A percentile compares a stretch with the other conserved stretches of the same genome.
These are phyloP conservation scores for Drosophila baimaii DNA, from an alignment of 1,140 invertebrate genomes.

Conservation along the genomic window DNA sequence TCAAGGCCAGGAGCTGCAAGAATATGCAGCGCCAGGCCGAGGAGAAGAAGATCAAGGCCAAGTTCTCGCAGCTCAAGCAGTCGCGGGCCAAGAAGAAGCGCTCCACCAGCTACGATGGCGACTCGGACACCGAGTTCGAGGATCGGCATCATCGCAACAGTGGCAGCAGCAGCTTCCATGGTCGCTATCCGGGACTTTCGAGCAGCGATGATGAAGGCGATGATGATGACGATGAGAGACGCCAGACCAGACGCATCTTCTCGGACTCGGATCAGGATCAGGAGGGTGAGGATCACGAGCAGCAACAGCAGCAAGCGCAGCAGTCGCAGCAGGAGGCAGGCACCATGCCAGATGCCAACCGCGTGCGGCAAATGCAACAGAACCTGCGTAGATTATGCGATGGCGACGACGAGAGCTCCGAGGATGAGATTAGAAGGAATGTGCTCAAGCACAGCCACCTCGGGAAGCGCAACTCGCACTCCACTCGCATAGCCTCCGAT, in stretches of 20 bases:
- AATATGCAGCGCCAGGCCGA: slow-evolving; percentile 96
- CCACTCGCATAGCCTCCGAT: slow-evolving; percentile 86
- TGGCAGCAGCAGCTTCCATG: slow-evolving; percentile 72
- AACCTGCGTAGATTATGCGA: slow-evolving; percentile 76
- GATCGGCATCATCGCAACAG: slow-evolving; percentile 73
- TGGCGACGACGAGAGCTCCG: slow-evolving; percentile 81
- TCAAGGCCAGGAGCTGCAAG: slow-evolving; percentile 96
- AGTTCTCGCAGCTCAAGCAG: slow-evolving; percentile 94
- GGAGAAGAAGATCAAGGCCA: slow-evolving; percentile 94
- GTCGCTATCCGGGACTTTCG: slow-evolving; percentile 60
- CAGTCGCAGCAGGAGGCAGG: slow-evolving; percentile 28
- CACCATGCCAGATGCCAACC: slow-evolving; percentile 35
- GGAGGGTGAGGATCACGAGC: slow-evolving; percentile 11
- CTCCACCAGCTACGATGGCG: slow-evolving; percentile 93
- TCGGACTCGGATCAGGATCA: slow-evolving; percentile 68
- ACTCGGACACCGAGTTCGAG: slow-evolving; percentile 89
- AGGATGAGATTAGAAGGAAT: slow-evolving; percentile 76
- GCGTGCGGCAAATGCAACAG: slow-evolving; percentile 67
- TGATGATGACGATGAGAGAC: slow-evolving; percentile 49
- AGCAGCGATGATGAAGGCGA: slow-evolving; percentile 66
- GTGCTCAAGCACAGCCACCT: slow-evolving; percentile 76
- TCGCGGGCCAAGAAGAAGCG: slow-evolving; percentile 94
- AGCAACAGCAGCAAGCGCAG: slow-evolving; percentile 17
- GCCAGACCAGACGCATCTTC: slow-evolving; percentile 60
- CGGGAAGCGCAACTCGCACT: slow-evolving; percentile 85